Percentiles rank a stretch among this genome's conserved stretches.
phyloP scores from a whole-genome alignment of 2,797 vertebrate species.

The Halcyon chelicuti region DNA sequence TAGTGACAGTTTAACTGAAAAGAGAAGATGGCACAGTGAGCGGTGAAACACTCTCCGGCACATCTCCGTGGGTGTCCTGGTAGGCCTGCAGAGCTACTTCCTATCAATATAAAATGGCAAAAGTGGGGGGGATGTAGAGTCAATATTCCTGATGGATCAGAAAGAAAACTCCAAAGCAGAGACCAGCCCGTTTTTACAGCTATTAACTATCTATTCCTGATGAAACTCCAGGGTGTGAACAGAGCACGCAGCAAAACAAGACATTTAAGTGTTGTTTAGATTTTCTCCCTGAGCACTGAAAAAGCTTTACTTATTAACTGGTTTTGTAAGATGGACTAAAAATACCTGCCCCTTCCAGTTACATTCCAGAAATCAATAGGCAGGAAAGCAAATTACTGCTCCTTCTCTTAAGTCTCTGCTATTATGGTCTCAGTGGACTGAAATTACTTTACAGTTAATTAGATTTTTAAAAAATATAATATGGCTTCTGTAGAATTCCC shows the following conservation, averaged over 20 bases:
- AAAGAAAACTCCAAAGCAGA: neutral
- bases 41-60: neutral
- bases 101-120: neutral
- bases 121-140: neutral
- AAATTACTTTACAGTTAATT: slow-evolving; percentile 62
- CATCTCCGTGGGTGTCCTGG: neutral
- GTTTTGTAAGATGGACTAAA: neutral
- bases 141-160: neutral
- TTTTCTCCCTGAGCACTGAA: neutral
- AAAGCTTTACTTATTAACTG: neutral
- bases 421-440: neutral
- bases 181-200: neutral
- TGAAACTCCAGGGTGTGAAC: neutral
- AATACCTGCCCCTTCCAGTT: slow-evolving; percentile 34
- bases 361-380: slow-evolving; percentile 39
- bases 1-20: neutral
- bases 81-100: neutral
- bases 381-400: slow-evolving; percentile 16
- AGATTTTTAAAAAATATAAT: slow-evolving; percentile 16
- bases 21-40: neutral
- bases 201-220: neutral
- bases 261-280: neutral
- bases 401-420: neutral
- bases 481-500: slow-evolving; percentile 14
- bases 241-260: neutral